Evolutionary conservation across 2,888 invertebrate genomes (phyloP).

Genomic region (Andrena haemorrhoa): DNA sequence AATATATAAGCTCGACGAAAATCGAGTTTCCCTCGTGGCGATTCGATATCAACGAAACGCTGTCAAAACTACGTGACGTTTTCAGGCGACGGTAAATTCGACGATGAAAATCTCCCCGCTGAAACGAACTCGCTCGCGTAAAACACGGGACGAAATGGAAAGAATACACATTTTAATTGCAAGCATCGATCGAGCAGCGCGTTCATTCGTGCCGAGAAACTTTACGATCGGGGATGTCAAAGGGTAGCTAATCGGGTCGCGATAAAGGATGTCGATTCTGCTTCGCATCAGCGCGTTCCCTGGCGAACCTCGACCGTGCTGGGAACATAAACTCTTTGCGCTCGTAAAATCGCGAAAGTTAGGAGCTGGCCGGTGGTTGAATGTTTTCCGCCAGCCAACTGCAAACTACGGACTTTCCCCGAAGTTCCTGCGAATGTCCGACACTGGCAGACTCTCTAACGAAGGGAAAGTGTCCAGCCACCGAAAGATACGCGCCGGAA

Average conservation of each 20-base stretch:
- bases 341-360: constrained; percentile 63
- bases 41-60: too few species aligned
- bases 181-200: background rate
- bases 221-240: background rate
- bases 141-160: background rate
- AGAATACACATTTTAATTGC: background rate
- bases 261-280: constrained; percentile 11
- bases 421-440: constrained; percentile 39
- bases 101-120: background rate
- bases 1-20: too few species aligned
- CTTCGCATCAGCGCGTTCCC: constrained; percentile 18
- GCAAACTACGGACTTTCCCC: constrained; percentile 41
- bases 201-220: background rate
- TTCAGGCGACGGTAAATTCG: background rate
- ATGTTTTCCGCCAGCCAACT: constrained; percentile 38
- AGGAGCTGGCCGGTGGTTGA: constrained; percentile 38
- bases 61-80: too few species aligned
- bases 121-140: background rate
- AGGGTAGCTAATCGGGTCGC: constrained; percentile 8
- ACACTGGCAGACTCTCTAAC: constrained; percentile 56
- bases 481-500: constrained; percentile 55
- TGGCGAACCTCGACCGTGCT: constrained; percentile 31
- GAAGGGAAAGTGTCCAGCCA: constrained; percentile 60
- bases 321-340: constrained; percentile 28
- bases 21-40: too few species aligned